Percentiles rank a stretch among this genome's conserved stretches.
Conservation (phyloP, 2,888 invertebrate species). For the Aphodius sticticus region DNA sequence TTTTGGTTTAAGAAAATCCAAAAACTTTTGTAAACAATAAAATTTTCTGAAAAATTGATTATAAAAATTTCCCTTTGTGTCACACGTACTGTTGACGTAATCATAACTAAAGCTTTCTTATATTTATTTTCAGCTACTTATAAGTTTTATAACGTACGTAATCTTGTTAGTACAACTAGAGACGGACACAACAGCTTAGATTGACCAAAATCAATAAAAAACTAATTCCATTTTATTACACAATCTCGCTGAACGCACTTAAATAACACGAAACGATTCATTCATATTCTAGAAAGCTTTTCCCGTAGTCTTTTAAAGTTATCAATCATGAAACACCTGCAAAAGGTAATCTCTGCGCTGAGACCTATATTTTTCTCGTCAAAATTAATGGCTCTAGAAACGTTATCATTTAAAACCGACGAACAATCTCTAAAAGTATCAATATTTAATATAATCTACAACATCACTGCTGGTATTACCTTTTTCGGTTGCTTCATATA, state of each 20-base stretch:
- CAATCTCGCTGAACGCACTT: background rate
- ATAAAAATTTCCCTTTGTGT: no score
- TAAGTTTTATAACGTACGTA: background rate
- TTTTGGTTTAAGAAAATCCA: no score
- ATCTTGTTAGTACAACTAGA: slow-evolving; percentile 13
- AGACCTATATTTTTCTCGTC: slow-evolving; percentile 31
- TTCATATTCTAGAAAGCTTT: background rate
- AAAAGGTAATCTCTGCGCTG: slow-evolving; percentile 33
- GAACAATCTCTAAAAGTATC: slow-evolving; percentile 25
- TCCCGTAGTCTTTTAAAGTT: background rate
- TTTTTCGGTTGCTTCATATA: slow-evolving; percentile 34
- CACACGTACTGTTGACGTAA: no score
- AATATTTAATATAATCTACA: slow-evolving; percentile 21
- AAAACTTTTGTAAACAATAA: no score
- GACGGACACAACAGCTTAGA: slow-evolving; percentile 11
- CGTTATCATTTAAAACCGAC: slow-evolving; percentile 31
- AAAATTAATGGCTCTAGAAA: slow-evolving; percentile 30
- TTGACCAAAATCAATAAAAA: background rate
- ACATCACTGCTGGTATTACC: slow-evolving; percentile 19
- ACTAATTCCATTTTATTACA: background rate
- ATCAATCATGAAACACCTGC: slow-evolving; percentile 27
- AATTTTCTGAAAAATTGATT: no score
- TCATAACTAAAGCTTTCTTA: no score
- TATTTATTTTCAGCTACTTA: slow-evolving; percentile 6
- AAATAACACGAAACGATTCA: background rate